Evolutionary conservation across 2,888 invertebrate genomes (phyloP).

Genomic region (Apodemia duryi): DNA sequence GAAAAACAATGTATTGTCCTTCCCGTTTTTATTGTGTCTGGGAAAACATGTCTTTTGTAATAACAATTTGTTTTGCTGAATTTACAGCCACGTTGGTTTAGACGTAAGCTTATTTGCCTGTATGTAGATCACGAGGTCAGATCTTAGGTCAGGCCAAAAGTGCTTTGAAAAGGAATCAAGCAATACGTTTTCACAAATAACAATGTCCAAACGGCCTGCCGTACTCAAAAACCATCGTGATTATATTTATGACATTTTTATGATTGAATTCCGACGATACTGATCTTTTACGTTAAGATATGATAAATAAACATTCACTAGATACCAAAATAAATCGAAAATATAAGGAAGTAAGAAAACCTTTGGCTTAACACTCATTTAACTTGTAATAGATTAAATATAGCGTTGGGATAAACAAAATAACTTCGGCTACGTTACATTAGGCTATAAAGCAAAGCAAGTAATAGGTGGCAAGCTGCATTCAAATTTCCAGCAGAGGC

Average conservation of each 20-base stretch:
- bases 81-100: constrained; percentile 26
- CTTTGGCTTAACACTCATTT: constrained; percentile 41
- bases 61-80: constrained; percentile 26
- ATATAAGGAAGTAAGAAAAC: constrained; percentile 13
- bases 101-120: background rate
- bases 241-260: too few relatives aligned
- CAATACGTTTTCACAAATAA: too few relatives aligned
- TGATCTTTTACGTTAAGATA: too few relatives aligned
- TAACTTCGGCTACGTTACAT: constrained; percentile 56
- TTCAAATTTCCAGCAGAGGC: constrained; percentile 58
- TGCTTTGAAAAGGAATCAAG: too few relatives aligned
- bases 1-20: constrained; percentile 41
- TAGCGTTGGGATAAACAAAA: constrained; percentile 60
- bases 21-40: constrained; percentile 32
- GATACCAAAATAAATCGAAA: too few relatives aligned
- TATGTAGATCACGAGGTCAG: too few relatives aligned
- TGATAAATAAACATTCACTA: too few relatives aligned
- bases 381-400: constrained; percentile 38
- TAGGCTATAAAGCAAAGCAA: constrained; percentile 49
- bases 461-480: constrained; percentile 55
- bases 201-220: too few relatives aligned
- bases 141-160: too few relatives aligned
- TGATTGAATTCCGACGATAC: too few relatives aligned
- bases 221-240: too few relatives aligned
- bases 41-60: constrained; percentile 32